Evolutionary conservation across 2,113 vertebrate species (phyloP).

Genomic region (Dipodomys stephensi): DNA sequence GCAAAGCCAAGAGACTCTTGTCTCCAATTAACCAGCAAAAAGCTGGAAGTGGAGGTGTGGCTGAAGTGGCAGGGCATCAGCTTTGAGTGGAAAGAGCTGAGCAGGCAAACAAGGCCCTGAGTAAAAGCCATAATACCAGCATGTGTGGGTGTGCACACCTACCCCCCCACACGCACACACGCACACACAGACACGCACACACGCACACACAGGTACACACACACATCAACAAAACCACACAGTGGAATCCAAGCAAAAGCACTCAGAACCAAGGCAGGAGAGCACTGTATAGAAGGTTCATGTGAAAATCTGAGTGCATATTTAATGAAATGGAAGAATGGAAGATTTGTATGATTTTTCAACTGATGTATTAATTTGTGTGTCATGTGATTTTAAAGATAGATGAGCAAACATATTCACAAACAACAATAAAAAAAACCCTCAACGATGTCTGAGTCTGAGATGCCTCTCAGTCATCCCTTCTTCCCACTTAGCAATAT

Average conservation of each 20-base stretch:
- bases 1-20: too few relatives aligned
- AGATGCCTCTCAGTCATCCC: background rate
- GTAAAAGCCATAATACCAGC: background rate
- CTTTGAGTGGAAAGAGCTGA: too few relatives aligned
- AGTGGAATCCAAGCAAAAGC: background rate
- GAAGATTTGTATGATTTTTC: background rate
- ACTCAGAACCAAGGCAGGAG: background rate
- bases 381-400: background rate
- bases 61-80: too few relatives aligned
- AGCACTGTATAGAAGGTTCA: fast-evolving
- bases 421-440: background rate
- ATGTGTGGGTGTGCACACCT: too few relatives aligned
- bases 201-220: background rate
- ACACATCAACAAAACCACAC: background rate
- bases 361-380: background rate
- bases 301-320: fast-evolving
- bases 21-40: too few relatives aligned
- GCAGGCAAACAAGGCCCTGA: too few relatives aligned
- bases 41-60: too few relatives aligned
- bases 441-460: fast-evolving
- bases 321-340: background rate
- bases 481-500: background rate
- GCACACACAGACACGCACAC: too few relatives aligned
- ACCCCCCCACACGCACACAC: too few relatives aligned
- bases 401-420: background rate